phyloP scores from a whole-genome alignment of 2,113 vertebrate species.

The Forbesichthys agassizii region DNA sequence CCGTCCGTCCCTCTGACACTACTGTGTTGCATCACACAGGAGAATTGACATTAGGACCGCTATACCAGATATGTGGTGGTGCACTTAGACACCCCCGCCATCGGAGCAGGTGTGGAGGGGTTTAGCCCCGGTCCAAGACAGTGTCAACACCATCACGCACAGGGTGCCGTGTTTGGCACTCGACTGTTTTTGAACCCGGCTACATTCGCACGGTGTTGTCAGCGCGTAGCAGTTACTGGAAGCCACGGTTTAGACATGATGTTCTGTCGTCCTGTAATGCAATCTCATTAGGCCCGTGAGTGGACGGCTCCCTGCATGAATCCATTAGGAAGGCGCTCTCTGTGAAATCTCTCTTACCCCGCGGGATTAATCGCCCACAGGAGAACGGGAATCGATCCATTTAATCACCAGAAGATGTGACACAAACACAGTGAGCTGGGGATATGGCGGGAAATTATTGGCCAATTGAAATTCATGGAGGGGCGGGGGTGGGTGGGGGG shows the following conservation, averaged over 20 bases:
- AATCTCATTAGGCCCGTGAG: conserved; percentile 70
- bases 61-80: conserved; percentile 32
- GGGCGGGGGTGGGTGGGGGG: not conserved
- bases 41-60: conserved; percentile 37
- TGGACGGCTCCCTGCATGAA: conserved; percentile 64
- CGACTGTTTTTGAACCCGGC: no score
- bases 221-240: not conserved
- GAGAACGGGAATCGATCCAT: conserved; percentile 72
- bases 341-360: conserved; percentile 68
- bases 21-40: conserved; percentile 57
- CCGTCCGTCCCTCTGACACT: conserved; percentile 45
- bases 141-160: not conserved
- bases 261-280: conserved; percentile 49
- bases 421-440: conserved; percentile 56
- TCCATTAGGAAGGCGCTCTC: conserved; percentile 59
- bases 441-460: conserved; percentile 67
- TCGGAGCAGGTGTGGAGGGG: conserved; percentile 40
- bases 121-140: not conserved
- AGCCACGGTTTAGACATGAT: conserved; percentile 11
- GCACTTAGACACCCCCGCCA: conserved; percentile 35
- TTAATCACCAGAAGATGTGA: conserved; percentile 71
- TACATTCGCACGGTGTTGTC: no score
- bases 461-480: conserved; percentile 61
- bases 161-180: no score
- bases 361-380: conserved; percentile 71